Percentiles rank a stretch among this genome's conserved stretches.
Evolutionary conservation across 2,113 vertebrate genomes (phyloP).

Genomic region (Cervus canadensis): DNA sequence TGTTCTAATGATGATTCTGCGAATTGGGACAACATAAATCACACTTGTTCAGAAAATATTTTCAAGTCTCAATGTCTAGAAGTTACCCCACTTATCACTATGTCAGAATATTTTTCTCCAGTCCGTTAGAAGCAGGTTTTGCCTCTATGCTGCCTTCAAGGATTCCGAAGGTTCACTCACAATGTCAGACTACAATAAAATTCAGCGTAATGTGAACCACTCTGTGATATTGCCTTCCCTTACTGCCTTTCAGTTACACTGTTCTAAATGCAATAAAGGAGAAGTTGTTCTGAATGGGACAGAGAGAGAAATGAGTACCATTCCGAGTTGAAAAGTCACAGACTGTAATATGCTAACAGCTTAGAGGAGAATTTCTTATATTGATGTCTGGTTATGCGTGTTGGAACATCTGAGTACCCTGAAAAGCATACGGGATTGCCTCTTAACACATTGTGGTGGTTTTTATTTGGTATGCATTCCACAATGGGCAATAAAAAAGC

Average conservation of each 20-base stretch:
- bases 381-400: slow-evolving; percentile 40
- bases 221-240: slow-evolving; percentile 68
- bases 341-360: slow-evolving; percentile 57
- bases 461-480: slow-evolving; percentile 63
- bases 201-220: slow-evolving; percentile 62
- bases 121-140: slow-evolving; percentile 66
- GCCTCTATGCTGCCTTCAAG: slow-evolving; percentile 66
- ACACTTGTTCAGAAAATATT: slow-evolving; percentile 49
- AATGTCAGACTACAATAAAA: slow-evolving; percentile 74
- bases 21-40: slow-evolving; percentile 69
- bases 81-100: slow-evolving; percentile 71
- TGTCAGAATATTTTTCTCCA: slow-evolving; percentile 72
- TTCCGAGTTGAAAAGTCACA: slow-evolving; percentile 58
- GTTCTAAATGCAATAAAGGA: slow-evolving; percentile 73
- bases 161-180: slow-evolving; percentile 70
- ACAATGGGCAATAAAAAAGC: slow-evolving; percentile 50
- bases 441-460: slow-evolving; percentile 46
- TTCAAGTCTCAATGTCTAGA: slow-evolving; percentile 67
- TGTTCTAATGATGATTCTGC: slow-evolving; percentile 59
- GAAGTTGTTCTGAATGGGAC: slow-evolving; percentile 58
- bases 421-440: slow-evolving; percentile 46
- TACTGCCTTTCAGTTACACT: slow-evolving; percentile 67
- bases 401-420: slow-evolving; percentile 61
- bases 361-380: slow-evolving; percentile 65
- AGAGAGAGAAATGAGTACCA: slow-evolving; percentile 55